phyloP scores from a whole-genome alignment of 1,140 invertebrate species.

The Microplitis demolitor region DNA sequence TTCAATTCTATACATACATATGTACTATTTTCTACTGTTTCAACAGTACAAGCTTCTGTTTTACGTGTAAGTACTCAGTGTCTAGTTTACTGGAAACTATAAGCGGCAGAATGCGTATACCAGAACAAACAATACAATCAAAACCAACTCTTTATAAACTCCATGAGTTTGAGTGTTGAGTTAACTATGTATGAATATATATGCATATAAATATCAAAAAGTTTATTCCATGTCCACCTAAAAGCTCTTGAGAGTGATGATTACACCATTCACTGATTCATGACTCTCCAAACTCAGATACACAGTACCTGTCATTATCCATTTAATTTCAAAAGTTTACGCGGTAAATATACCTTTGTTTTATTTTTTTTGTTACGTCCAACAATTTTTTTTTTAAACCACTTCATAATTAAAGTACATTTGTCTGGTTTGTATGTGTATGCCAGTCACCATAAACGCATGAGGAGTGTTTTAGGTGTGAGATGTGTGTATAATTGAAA shows the following conservation, averaged over 20 bases:
- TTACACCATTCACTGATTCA: background rate
- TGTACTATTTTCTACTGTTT: background rate
- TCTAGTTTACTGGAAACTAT: background rate
- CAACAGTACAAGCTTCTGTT: background rate
- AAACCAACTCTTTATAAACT: background rate
- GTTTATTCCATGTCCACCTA: too few relatives aligned
- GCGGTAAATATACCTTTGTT: background rate
- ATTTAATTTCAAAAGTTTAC: too few relatives aligned
- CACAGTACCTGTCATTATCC: too few relatives aligned
- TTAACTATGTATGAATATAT: background rate
- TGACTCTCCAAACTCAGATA: background rate
- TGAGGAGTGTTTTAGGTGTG: background rate
- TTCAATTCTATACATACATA: background rate
- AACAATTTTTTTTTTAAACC: background rate
- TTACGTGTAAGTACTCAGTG: constrained; percentile 12
- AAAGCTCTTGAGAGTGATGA: background rate
- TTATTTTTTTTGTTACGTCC: background rate
- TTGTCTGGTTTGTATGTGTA: background rate
- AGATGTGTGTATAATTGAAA: constrained; percentile 10
- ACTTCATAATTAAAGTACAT: constrained; percentile 1
- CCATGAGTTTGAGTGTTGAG: background rate
- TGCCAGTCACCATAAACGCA: background rate
- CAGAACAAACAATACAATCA: background rate
- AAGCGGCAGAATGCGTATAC: background rate
- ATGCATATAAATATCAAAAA: background rate